Evolutionary conservation across 1,140 invertebrate genomes (phyloP), one percentile per base, ranked within the genome.

Genomic region (Pseudomyrmex flavicornis): DNA sequence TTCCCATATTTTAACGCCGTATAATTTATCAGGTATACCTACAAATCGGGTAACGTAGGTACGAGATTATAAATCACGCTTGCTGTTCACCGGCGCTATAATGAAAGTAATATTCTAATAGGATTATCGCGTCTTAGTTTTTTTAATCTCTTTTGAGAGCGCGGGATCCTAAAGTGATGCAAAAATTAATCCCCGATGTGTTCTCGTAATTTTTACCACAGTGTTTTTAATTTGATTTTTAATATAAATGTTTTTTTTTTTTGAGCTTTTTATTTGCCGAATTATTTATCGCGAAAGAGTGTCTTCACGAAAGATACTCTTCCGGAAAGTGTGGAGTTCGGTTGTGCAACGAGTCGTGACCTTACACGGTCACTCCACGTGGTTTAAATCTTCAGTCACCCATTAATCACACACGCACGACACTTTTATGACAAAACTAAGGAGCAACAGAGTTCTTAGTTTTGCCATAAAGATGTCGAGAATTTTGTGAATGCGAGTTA

Each of bases 371-470:
- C 35, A 35, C 35, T 35, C 35, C 35, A 7, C 5, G 35, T 35
- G 35, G 35, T 70, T 15, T 9, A 5, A 66, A 4, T 17, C 54
- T 52, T 54, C 17, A 70, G 50, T 15, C 26, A n/a, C 22, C 9
- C 20, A 2, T 54, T 54, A 70, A 70, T 70, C 20, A 26, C 22
- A 54, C 22, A 54, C n/a, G 8, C 10, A 70, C 7, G 48, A 54
- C 50, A 70, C 20, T n/a, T 70, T 70, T 52, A 70, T 10, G 50
- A 52, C 20, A 26, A n/a, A 70, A 70, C 13, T 35, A 70, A 54
- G 15, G 46, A 26, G 48, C 13, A 70, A 54, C 12, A 26, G 13
- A 70, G 44, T 70, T 70, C 50, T 70, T 2, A 54, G 48, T 52
- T 54, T 52, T 26, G 12, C 46, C 44, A 50, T 68, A 68, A 70